Evolutionary conservation across 2,113 vertebrate species (phyloP).

Genomic region (Tretioscincus oriximinensis): DNA sequence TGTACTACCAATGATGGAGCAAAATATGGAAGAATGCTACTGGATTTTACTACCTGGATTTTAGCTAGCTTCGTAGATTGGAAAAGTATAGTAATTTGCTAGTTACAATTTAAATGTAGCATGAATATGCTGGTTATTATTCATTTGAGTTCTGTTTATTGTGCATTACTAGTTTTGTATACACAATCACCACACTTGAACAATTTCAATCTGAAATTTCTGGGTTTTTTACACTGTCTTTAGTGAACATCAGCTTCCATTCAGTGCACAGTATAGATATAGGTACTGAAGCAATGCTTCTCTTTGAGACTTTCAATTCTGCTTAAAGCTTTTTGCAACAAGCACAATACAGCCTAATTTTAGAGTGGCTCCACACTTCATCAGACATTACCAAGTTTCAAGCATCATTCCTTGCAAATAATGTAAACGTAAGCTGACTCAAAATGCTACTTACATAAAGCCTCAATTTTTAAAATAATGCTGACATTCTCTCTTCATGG

Average conservation of each 20-base stretch:
- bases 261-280: too few relatives aligned
- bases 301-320: too few relatives aligned
- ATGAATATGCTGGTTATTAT: constrained; percentile 13
- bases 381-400: not conserved
- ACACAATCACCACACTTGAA: not conserved
- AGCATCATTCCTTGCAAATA: not conserved
- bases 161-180: constrained; percentile 6
- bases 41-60: not conserved
- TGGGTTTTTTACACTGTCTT: too few relatives aligned
- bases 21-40: not conserved
- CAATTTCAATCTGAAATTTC: not conserved
- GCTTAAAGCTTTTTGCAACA: too few relatives aligned
- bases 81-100: not conserved
- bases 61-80: not conserved
- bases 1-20: not conserved
- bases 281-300: too few relatives aligned
- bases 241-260: too few relatives aligned
- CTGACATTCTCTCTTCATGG: not conserved
- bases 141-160: constrained; percentile 2
- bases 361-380: not conserved
- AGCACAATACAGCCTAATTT: not conserved
- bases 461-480: not conserved
- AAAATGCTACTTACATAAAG: not conserved
- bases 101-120: not conserved
- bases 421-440: too few relatives aligned